Evolutionary conservation across 1,140 invertebrate species (phyloP).

Genomic region (Myzus persicae): DNA sequence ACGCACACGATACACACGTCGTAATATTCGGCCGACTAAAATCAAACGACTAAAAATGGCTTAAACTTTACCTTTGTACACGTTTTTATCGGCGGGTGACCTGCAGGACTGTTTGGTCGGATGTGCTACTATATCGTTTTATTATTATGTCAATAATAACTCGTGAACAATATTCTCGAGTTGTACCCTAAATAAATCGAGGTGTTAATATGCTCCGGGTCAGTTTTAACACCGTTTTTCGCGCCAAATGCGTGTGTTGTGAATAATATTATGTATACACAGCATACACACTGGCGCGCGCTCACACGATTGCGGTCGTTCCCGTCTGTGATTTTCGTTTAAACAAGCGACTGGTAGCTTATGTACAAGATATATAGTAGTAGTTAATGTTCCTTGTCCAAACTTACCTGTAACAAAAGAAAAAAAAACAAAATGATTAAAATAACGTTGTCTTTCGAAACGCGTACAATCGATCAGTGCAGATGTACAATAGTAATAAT

Average conservation of each 20-base stretch:
- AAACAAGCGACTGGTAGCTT: not conserved
- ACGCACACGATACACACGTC: not conserved
- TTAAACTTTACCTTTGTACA: not conserved
- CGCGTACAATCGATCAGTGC: not conserved
- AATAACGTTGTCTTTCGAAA: not conserved
- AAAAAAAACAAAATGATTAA: not conserved
- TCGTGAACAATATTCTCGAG: not conserved
- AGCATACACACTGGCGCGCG: not conserved
- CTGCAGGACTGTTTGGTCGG: not conserved
- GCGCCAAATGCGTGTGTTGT: not conserved
- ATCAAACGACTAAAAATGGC: not conserved
- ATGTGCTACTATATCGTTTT: not conserved
- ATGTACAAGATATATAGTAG: not conserved
- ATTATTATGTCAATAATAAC: not conserved
- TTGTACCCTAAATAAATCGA: not conserved
- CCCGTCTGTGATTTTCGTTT: not conserved
- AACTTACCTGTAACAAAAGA: slow-evolving; percentile 44
- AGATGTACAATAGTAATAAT: not conserved
- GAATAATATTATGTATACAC: not conserved
- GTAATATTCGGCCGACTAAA: not conserved
- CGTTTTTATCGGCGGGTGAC: no score
- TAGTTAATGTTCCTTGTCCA: not conserved
- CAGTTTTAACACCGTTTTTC: not conserved
- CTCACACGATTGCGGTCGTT: not conserved
- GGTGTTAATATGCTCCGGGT: not conserved